Evolutionary conservation across 2,113 vertebrate genomes (phyloP), one percentile per base, ranked within the genome.

Genomic region (Psittacula cyanocephala): DNA sequence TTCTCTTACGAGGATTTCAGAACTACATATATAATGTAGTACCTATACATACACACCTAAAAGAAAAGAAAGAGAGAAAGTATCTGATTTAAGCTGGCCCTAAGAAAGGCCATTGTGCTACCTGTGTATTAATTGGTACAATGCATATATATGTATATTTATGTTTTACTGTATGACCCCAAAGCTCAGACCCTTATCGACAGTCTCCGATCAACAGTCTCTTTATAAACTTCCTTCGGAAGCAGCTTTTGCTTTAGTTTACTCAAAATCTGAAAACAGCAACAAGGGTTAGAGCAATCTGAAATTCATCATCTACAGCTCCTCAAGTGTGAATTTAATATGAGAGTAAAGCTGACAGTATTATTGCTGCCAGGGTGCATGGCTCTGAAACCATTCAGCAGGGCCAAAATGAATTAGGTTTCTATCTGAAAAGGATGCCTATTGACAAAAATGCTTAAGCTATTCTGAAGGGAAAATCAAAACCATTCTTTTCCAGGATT

Each of bases 401-500:
- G 80, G 89, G 59, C 82, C 92, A 93, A 79, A 82, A 87, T 77
- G 68, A 95, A 97, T 91, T 86, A 90, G 86, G 69, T 11, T 44
- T 93, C 81, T 87, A 43, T 76, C 69, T 63, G 86, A 95, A 94
- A 97, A 91, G 41, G 88, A 88, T 1, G 47, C 28, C 52, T 92
- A 46, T 93, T 91, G 88, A 94, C 92, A 91, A 94, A 95, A 97
- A 81, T 69, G 55, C 57, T 86, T 67, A 29, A 95, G 59, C 20
- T 43, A 91, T 97, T 95, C 93, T 96, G 96, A 95, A 88, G 96
- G 82, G 93, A 93, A 97, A 95, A 94, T 44, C 83, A 94, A 97
- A 96, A 17, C 69, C 94, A 81, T 86, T 90, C 50, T 95, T 94
- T 94, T 90, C 57, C 80, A 95, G 41, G 44, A 86, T 86, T 79